Evolutionary conservation across 1,140 invertebrate genomes (phyloP).

Genomic region (Lepidurus couesii): DNA sequence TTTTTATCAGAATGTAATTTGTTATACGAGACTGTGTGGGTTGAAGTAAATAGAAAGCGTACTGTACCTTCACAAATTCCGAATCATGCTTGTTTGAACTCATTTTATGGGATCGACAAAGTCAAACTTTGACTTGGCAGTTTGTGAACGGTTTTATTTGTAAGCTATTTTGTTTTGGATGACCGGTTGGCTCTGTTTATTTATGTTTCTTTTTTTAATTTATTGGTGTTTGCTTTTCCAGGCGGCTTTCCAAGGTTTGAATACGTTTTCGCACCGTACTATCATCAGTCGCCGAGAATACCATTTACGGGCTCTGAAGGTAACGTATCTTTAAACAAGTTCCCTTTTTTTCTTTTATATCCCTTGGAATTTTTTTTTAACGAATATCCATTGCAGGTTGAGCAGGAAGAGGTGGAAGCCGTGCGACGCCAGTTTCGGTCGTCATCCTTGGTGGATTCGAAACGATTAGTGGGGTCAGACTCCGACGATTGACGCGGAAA

Average conservation of each 20-base stretch:
- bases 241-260: slow-evolving; percentile 20
- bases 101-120: neutral
- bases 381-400: neutral
- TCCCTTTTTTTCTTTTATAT: neutral
- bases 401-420: slow-evolving; percentile 10
- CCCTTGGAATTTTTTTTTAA: neutral
- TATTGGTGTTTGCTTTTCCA: neutral
- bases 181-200: neutral
- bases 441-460: neutral
- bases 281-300: neutral
- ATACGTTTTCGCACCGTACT: neutral
- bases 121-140: slow-evolving; percentile 13
- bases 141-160: neutral
- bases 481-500: neutral
- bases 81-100: neutral
- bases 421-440: neutral
- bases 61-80: neutral
- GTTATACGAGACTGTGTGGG: neutral
- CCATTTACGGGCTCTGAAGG: slow-evolving; percentile 18
- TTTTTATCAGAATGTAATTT: neutral
- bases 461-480: neutral
- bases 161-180: neutral
- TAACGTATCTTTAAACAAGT: neutral
- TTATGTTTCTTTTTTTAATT: neutral
- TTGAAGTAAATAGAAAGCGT: slow-evolving; percentile 7